phyloP scores from a whole-genome alignment of 2,888 invertebrate species.

The Chrysopilus asiliformis region DNA sequence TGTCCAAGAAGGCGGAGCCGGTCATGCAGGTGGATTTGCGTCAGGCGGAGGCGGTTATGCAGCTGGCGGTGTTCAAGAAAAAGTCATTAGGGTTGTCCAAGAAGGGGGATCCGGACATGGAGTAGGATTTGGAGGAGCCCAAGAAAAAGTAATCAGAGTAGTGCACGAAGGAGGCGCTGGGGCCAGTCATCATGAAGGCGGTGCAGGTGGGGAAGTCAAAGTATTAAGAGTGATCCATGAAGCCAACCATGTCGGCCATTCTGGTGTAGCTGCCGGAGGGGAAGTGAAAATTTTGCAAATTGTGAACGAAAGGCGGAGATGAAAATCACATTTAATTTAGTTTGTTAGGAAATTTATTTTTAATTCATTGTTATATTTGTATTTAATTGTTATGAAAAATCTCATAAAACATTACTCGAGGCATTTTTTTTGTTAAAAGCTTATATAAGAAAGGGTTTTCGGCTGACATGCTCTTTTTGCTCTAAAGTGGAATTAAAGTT shows the following conservation, averaged over 20 bases:
- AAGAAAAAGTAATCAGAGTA: background rate
- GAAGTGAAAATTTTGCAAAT: too few relatives aligned
- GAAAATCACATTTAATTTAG: too few relatives aligned
- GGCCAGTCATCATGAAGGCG: too few relatives aligned
- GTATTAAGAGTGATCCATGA: background rate
- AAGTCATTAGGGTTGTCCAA: background rate
- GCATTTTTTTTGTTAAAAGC: too few relatives aligned
- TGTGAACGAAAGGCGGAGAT: too few relatives aligned
- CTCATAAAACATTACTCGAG: too few relatives aligned
- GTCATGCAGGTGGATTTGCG: background rate
- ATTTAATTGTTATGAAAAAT: too few relatives aligned
- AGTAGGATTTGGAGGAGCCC: background rate
- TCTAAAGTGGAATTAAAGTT: too few relatives aligned
- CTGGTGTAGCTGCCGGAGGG: background rate
- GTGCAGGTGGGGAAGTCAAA: background rate
- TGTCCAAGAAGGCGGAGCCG: background rate
- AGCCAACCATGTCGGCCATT: background rate
- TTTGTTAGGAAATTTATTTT: too few relatives aligned
- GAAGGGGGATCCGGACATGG: background rate
- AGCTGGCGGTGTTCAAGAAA: background rate
- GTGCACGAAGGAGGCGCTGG: background rate
- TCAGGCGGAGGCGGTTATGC: background rate
- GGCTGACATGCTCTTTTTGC: too few relatives aligned
- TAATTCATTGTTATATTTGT: too few relatives aligned
- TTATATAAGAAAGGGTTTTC: too few relatives aligned